phyloP scores from a whole-genome alignment of 2,888 invertebrate species.

The Toxonevra muliebris region DNA sequence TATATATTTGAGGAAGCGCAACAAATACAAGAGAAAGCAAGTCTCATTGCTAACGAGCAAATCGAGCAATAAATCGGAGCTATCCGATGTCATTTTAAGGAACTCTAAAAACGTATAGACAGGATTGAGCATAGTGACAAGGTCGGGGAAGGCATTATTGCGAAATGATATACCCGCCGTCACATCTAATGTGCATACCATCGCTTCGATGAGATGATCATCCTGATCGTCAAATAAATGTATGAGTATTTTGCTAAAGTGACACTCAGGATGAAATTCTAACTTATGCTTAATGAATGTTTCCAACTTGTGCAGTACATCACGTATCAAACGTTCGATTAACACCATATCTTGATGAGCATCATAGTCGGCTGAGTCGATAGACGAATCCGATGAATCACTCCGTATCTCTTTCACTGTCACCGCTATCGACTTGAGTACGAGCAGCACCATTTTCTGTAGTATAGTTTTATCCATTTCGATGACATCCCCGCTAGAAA shows the following conservation, averaged over 20 bases:
- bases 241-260: conserved; percentile 87
- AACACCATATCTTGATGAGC: conserved; percentile 89
- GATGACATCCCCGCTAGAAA: conserved; percentile 38
- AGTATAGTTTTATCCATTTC: conserved; percentile 79
- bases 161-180: conserved; percentile 85
- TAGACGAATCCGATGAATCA: conserved; percentile 85
- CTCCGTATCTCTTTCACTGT: conserved; percentile 90
- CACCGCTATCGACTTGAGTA: conserved; percentile 87
- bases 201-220: conserved; percentile 89
- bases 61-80: conserved; percentile 82
- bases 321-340: conserved; percentile 85
- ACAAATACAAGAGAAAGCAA: conserved; percentile 84
- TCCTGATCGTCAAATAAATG: conserved; percentile 91
- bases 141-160: conserved; percentile 81
- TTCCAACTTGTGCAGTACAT: conserved; percentile 83
- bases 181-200: conserved; percentile 91
- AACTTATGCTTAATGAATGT: conserved; percentile 81
- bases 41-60: conserved; percentile 90
- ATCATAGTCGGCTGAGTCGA: conserved; percentile 85
- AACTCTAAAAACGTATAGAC: conserved; percentile 89
- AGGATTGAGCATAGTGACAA: conserved; percentile 84
- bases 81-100: conserved; percentile 82
- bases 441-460: conserved; percentile 86
- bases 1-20: conserved; percentile 85
- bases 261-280: conserved; percentile 88